Base-by-base conservation (phyloP, 2,888 invertebrate species). In the Pardosa pseudoannulata region DNA sequence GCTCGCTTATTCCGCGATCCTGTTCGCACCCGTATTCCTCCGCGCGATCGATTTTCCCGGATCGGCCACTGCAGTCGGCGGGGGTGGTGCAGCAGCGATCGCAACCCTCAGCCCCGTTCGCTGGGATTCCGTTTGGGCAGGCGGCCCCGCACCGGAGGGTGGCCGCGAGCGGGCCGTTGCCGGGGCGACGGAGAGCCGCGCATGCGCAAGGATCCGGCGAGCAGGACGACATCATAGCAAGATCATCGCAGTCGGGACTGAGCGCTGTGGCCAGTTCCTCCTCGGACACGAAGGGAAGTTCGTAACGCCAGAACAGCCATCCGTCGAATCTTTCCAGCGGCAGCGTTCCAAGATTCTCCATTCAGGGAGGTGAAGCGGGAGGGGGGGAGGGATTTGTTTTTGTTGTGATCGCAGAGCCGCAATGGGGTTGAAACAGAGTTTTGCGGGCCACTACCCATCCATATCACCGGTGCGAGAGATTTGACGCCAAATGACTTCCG, bases 231-330 rank as follows among this genome's bases (percentile, higher is more conserved):
- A 50, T 62, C 31, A 19, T 16, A 16, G 31, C 65, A 6, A 13
- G 64, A 72, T 23, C 29, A 23, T 46, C 5, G 11, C 2, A 9
- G 2, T 2, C 2, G 31, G 27, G 23, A 13, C n/a, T 56, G 36
- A 3, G 67, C 16, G 50, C 16, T 1, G 73, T 46, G 27, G 79
- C 31, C 68, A 81, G 71, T 68, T 87, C 83, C 7, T 73, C 74
- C 67, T 79, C 87, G 27, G 23, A 76, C 50, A 87, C 46, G 32
- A 46, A 28, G 64, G 88, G 83, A 6, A 72, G 68, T 16, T 88
- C 75, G 67, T 41, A 32, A 65, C 88, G 79, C 88, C 88, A 88
- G 83, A 73, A 88, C 29, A 79, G 75, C 88, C 88, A 88, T 56
- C 79, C 88, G 79, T 83, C 83, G 87, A 87, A 87, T 68, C 70